phyloP scores from a whole-genome alignment of 2,113 vertebrate species.

The Poeciliopsis turrubarensis region DNA sequence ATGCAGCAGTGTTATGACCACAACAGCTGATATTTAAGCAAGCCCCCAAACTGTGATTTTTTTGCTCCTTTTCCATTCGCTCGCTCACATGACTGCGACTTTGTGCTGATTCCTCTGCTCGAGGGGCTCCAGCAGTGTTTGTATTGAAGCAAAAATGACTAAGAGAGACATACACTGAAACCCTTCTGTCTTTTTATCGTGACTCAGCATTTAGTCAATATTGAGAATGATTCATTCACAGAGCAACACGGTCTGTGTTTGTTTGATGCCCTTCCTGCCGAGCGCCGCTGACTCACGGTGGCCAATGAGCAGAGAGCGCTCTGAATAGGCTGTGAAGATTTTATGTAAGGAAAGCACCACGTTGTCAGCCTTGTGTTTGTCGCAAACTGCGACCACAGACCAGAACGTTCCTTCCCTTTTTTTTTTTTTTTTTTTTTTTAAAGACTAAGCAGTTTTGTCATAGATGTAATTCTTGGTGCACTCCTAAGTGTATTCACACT shows the following conservation, averaged over 20 bases:
- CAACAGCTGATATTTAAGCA: neutral
- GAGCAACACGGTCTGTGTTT: constrained; percentile 47
- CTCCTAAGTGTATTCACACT: neutral
- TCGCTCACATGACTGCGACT: neutral
- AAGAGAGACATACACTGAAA: constrained; percentile 37
- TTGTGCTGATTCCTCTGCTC: constrained; percentile 29
- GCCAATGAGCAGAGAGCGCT: constrained; percentile 52
- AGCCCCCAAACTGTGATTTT: neutral
- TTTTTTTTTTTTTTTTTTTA: constrained; percentile 31
- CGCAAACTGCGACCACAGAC: constrained; percentile 21
- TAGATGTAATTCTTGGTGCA: constrained; percentile 19
- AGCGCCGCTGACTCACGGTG: constrained; percentile 53
- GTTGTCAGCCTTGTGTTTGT: constrained; percentile 38
- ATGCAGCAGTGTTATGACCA: neutral
- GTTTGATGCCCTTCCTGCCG: constrained; percentile 52
- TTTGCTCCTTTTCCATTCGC: neutral
- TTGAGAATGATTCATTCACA: constrained; percentile 62
- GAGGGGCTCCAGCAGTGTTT: constrained; percentile 39
- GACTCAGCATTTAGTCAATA: constrained; percentile 59
- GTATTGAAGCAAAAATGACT: constrained; percentile 57
- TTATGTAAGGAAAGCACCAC: constrained; percentile 40
- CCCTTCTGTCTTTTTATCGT: constrained; percentile 55
- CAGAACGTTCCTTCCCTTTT: constrained; percentile 11
- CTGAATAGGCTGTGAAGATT: constrained; percentile 38
- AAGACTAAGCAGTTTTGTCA: constrained; percentile 18